Percentiles rank a stretch among this genome's conserved stretches.
phyloP scores from a whole-genome alignment of 1,140 invertebrate species.

The Drosophila pruinosa region DNA sequence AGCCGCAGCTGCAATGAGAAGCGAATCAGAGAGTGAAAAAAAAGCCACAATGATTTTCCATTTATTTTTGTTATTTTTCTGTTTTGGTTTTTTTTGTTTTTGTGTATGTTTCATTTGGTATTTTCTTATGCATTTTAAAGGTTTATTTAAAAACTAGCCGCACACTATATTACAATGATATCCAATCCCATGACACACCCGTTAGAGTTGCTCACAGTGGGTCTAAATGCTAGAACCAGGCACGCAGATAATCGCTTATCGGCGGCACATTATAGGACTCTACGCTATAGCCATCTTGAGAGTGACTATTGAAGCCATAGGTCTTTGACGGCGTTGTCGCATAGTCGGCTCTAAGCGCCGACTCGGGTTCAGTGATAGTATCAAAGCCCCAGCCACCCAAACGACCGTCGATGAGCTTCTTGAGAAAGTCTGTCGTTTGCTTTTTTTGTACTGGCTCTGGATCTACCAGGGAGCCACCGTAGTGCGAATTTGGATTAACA shows the following conservation, averaged over 20 bases:
- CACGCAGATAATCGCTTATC: constrained; percentile 61
- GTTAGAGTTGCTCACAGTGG: too few relatives aligned
- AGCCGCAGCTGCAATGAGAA: constrained; percentile 68
- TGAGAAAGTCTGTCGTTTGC: constrained; percentile 66
- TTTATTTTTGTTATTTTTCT: constrained; percentile 52
- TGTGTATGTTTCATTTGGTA: too few relatives aligned
- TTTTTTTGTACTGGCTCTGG: constrained; percentile 60
- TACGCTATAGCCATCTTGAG: constrained; percentile 60
- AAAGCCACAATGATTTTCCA: constrained; percentile 50
- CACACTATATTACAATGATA: background rate
- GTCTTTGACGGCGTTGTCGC: constrained; percentile 46
- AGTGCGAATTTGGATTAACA: constrained; percentile 29
- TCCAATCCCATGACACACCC: background rate
- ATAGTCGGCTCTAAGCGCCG: constrained; percentile 53
- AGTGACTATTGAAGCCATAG: constrained; percentile 67
- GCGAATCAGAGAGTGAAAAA: constrained; percentile 48
- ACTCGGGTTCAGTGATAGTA: constrained; percentile 48
- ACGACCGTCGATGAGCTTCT: constrained; percentile 64
- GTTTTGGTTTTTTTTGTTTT: constrained; percentile 10
- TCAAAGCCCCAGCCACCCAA: constrained; percentile 68
- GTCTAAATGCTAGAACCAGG: constrained; percentile 61
- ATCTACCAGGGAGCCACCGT: constrained; percentile 57
- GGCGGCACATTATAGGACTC: constrained; percentile 65
- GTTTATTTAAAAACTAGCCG: constrained; percentile 5
- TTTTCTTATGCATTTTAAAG: constrained; percentile 6